Evolutionary conservation across 1,140 invertebrate genomes (phyloP).

Genomic region (Drosophila triauraria): DNA sequence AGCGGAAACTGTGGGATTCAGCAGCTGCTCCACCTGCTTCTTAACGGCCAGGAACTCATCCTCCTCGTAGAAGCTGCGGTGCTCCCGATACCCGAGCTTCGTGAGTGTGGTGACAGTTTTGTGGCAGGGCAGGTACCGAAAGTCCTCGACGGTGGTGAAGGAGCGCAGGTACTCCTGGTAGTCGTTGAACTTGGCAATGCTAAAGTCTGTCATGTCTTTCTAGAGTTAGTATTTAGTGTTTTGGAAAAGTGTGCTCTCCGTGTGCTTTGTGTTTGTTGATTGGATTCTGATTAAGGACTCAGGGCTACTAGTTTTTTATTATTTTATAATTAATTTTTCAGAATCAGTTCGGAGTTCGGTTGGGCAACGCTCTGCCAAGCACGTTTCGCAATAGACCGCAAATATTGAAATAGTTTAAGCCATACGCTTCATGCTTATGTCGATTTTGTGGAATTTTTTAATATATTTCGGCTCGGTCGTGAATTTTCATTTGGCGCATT

Average conservation of each 20-base stretch:
- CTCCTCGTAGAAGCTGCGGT: slow-evolving; percentile 33
- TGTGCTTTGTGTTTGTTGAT: neutral
- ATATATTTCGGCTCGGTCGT: slow-evolving; percentile 15
- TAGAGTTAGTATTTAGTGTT: neutral
- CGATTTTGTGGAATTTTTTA: slow-evolving; percentile 41
- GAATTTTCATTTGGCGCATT: slow-evolving; percentile 37
- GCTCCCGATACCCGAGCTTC: slow-evolving; percentile 54
- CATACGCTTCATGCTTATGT: slow-evolving; percentile 18
- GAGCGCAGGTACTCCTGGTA: slow-evolving; percentile 57
- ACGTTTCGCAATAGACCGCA: slow-evolving; percentile 35
- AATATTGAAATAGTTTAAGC: slow-evolving; percentile 44
- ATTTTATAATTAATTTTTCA: neutral
- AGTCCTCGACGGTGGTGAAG: slow-evolving; percentile 46
- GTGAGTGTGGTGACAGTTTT: slow-evolving; percentile 12
- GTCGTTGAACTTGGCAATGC: slow-evolving; percentile 39
- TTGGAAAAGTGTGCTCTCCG: neutral
- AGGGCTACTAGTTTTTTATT: no score
- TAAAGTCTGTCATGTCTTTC: slow-evolving; percentile 38
- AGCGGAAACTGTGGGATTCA: slow-evolving; percentile 35
- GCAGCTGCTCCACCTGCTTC: slow-evolving; percentile 11
- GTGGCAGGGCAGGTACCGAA: slow-evolving; percentile 38
- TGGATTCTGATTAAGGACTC: neutral
- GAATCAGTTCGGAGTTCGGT: neutral
- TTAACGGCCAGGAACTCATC: slow-evolving; percentile 35
- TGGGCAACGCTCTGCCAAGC: slow-evolving; percentile 1